A percentile compares a stretch with the other conserved stretches of the same genome.
phyloP scores from a whole-genome alignment of 2,797 vertebrate genomes.

The Acipenser ruthenus region DNA sequence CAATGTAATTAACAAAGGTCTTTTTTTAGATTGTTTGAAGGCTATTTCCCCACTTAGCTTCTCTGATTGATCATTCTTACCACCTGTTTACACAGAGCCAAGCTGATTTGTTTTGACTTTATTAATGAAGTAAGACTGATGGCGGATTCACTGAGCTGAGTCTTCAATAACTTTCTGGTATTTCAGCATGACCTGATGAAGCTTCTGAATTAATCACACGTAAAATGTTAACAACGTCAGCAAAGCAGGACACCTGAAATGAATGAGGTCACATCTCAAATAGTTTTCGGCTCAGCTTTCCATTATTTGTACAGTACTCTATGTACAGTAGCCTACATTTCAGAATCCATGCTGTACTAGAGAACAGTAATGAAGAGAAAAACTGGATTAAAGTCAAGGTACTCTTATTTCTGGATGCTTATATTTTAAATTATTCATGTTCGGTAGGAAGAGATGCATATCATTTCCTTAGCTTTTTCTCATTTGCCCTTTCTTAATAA shows the following conservation, averaged over 20 bases:
- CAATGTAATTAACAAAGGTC: slow-evolving; percentile 1
- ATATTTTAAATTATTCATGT: no score
- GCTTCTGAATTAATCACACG: slow-evolving; percentile 20
- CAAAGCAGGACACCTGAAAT: not conserved
- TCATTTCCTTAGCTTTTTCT: no score
- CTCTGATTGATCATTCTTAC: slow-evolving; percentile 26
- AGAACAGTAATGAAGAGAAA: no score
- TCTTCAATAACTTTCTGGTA: slow-evolving; percentile 7
- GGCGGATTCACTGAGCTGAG: slow-evolving; percentile 9
- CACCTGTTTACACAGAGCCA: slow-evolving; percentile 23
- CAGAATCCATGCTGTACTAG: no score
- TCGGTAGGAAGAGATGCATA: no score
- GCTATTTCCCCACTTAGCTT: slow-evolving; percentile 22
- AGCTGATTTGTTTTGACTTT: slow-evolving; percentile 27
- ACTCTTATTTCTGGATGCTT: no score
- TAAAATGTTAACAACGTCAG: slow-evolving; percentile 16
- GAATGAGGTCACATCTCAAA: not conserved
- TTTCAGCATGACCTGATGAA: not conserved
- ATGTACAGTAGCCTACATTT: no score
- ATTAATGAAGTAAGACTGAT: slow-evolving; percentile 34
- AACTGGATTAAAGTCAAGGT: no score
- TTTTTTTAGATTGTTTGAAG: slow-evolving; percentile 16
- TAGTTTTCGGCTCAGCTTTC: not conserved
- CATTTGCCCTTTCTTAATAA: no score
- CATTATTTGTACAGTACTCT: no score